phyloP scores from a whole-genome alignment of 2,797 vertebrate genomes.

The Stomatorhinus walkeri region DNA sequence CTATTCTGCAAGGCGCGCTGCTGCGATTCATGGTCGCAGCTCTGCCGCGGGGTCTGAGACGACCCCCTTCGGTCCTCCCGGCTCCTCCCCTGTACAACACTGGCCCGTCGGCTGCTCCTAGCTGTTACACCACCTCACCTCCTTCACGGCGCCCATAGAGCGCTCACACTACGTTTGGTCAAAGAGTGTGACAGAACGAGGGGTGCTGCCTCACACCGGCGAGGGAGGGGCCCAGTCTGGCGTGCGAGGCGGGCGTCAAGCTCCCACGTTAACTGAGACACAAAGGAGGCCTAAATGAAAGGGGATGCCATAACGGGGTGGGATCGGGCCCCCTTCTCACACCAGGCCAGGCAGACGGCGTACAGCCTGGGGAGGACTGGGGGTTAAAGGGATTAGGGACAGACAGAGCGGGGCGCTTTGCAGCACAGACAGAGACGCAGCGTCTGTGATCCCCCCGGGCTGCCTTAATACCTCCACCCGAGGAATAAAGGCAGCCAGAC shows the following conservation, averaged over 20 bases:
- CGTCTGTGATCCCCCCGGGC: slow-evolving; percentile 16
- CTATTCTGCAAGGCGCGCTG: background rate
- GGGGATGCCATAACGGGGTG: background rate
- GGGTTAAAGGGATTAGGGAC: background rate
- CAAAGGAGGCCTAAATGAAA: background rate
- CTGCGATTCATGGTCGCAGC: background rate
- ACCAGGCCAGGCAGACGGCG: background rate
- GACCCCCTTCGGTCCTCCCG: background rate
- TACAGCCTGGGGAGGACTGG: background rate
- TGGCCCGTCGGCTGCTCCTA: background rate
- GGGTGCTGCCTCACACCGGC: background rate
- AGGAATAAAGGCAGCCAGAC: slow-evolving; percentile 68
- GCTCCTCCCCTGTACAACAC: background rate
- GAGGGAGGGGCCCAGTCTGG: background rate
- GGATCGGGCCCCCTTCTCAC: background rate
- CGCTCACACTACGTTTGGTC: background rate
- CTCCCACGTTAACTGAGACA: background rate
- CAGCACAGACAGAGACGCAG: slow-evolving; percentile 12
- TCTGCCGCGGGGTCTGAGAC: background rate
- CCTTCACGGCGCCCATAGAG: background rate
- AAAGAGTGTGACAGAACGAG: background rate
- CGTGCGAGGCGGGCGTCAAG: background rate
- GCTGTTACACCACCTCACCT: background rate
- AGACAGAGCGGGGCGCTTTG: background rate
- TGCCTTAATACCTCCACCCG: slow-evolving; percentile 54